Evolutionary conservation across 2,113 vertebrate genomes (phyloP).

Genomic region (Lathamus discolor): DNA sequence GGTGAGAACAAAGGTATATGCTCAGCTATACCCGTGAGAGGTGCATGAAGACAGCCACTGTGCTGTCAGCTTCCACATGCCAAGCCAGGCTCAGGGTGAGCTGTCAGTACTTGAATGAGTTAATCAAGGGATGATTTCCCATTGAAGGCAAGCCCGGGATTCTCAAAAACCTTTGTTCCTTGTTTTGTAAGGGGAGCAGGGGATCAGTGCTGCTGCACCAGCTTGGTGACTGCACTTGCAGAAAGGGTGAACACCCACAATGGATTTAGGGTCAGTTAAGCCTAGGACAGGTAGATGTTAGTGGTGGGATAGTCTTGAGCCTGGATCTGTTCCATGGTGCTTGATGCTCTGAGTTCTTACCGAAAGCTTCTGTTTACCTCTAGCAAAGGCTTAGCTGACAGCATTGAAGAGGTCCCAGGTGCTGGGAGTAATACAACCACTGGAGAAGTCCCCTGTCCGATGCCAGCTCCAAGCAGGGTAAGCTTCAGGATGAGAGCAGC

Average conservation of each 20-base stretch:
- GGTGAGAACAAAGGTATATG: background rate
- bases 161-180: background rate
- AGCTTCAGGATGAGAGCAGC: background rate
- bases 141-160: background rate
- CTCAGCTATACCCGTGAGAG: background rate
- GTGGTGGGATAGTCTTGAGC: background rate
- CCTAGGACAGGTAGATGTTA: background rate
- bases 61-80: rapidly evolving
- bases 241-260: background rate
- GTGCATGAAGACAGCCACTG: background rate
- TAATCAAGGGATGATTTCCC: background rate
- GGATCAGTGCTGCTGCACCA: background rate
- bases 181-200: background rate
- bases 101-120: background rate
- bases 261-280: background rate
- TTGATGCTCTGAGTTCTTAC: background rate
- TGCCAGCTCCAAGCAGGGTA: background rate
- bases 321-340: background rate
- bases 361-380: background rate
- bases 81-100: background rate
- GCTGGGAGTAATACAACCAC: background rate
- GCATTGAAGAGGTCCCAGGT: background rate
- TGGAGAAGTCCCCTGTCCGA: background rate
- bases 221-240: background rate
- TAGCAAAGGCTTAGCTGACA: background rate